Conservation (phyloP, 1,140 invertebrate genomes). For the Dryas iulia region DNA sequence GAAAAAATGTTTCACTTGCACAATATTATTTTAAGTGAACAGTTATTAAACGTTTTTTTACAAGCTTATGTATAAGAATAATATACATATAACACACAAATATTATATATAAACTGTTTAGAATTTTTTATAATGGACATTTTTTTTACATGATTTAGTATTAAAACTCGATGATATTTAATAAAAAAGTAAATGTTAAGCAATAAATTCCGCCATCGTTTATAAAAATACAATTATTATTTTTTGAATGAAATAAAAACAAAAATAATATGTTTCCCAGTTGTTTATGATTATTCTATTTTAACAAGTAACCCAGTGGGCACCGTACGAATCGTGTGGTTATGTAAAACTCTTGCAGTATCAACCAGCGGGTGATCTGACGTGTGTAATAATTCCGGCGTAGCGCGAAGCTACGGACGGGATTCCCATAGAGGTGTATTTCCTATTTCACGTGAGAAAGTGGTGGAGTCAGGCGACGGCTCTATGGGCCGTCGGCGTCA, state of each 20-base stretch:
- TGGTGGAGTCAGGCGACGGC: conserved; percentile 37
- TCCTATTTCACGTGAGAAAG: conserved; percentile 66
- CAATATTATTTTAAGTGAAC: too few relatives aligned
- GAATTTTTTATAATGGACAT: too few relatives aligned
- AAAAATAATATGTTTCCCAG: background rate
- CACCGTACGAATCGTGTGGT: conserved; percentile 14
- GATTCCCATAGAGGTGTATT: conserved; percentile 57
- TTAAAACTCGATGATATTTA: too few relatives aligned
- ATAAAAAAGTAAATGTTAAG: too few relatives aligned
- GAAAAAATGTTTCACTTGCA: too few relatives aligned
- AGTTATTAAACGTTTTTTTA: too few relatives aligned
- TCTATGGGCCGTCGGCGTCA: conserved; percentile 45
- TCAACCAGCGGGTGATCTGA: conserved; percentile 41
- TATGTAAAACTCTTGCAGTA: conserved; percentile 31
- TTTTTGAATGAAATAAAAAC: background rate
- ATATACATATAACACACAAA: too few relatives aligned
- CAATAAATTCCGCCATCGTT: too few relatives aligned
- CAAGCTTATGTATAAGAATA: too few relatives aligned
- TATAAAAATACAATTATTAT: background rate
- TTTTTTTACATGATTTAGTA: too few relatives aligned
- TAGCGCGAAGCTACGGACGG: conserved; percentile 36
- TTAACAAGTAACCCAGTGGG: conserved; percentile 27
- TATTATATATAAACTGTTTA: too few relatives aligned
- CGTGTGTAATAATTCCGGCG: conserved; percentile 45
- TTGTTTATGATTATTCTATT: background rate